phyloP scores from a whole-genome alignment of 2,797 vertebrate species.

The Threskiornis aethiopicus region DNA sequence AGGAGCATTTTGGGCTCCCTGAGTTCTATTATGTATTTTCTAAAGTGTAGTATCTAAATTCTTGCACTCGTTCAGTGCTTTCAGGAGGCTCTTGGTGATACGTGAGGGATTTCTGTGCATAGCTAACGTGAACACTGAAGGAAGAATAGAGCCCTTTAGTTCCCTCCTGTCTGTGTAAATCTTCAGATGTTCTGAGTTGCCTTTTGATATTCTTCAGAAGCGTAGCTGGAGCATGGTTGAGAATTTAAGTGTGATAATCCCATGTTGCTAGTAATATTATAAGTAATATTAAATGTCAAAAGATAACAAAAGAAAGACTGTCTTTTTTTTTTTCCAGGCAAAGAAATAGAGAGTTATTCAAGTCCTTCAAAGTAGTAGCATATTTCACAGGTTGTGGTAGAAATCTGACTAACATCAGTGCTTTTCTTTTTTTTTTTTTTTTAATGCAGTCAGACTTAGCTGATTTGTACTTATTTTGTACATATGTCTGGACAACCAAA shows the following conservation, averaged over 20 bases:
- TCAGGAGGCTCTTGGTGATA: background rate
- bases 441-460: background rate
- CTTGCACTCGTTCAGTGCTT: background rate
- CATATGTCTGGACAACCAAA: background rate
- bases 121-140: background rate
- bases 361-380: background rate
- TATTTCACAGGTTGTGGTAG: background rate
- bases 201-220: slow-evolving; percentile 25
- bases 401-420: background rate
- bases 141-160: background rate
- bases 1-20: background rate
- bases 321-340: background rate
- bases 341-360: background rate
- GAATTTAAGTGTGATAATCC: slow-evolving; percentile 41
- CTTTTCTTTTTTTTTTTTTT: background rate
- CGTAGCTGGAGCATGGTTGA: background rate
- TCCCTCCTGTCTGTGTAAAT: background rate
- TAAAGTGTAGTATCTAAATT: background rate
- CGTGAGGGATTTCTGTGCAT: background rate
- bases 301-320: slow-evolving; percentile 23
- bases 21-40: background rate
- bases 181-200: slow-evolving; percentile 20
- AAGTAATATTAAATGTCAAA: slow-evolving; percentile 39
- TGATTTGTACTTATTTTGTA: slow-evolving; percentile 31
- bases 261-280: slow-evolving; percentile 20